Percentiles rank a stretch among this genome's conserved stretches.
Evolutionary conservation across 1,140 invertebrate genomes (phyloP).

Genomic region (Formica exsecta): DNA sequence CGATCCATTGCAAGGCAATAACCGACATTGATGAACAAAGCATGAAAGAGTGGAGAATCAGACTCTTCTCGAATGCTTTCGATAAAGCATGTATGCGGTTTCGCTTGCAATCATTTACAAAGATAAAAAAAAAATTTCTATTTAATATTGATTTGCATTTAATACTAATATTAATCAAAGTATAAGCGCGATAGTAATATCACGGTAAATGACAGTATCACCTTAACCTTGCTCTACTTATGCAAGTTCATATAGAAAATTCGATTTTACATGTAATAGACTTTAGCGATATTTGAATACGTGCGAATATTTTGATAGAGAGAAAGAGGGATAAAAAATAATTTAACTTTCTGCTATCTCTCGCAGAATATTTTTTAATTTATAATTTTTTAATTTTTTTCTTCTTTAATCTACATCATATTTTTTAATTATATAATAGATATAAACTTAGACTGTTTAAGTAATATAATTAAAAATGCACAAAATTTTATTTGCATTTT

Average conservation of each 20-base stretch:
- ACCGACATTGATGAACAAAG: neutral
- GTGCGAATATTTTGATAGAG: neutral
- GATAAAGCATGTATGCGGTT: conserved; percentile 13
- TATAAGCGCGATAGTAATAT: conserved; percentile 51
- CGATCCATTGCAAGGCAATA: conserved; percentile 16
- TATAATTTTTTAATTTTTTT: neutral
- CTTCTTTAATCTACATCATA: neutral
- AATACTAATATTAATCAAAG: conserved; percentile 1
- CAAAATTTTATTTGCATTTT: neutral
- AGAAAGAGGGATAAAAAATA: neutral
- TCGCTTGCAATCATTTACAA: neutral
- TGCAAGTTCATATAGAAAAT: conserved; percentile 52
- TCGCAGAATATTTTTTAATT: conserved; percentile 5
- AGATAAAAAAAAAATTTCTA: conserved; percentile 63
- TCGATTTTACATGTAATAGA: conserved; percentile 5
- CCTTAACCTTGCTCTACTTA: conserved; percentile 75
- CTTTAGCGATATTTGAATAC: conserved; percentile 42
- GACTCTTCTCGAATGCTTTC: neutral
- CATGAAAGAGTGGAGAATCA: neutral
- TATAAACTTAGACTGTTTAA: neutral
- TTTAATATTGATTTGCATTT: neutral
- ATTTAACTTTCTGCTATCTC: neutral
- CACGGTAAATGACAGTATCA: conserved; percentile 59
- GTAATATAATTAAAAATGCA: neutral
- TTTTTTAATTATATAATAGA: conserved; percentile 22